Evolutionary conservation across 2,888 invertebrate genomes (phyloP).

Genomic region (Hartigia nigra): DNA sequence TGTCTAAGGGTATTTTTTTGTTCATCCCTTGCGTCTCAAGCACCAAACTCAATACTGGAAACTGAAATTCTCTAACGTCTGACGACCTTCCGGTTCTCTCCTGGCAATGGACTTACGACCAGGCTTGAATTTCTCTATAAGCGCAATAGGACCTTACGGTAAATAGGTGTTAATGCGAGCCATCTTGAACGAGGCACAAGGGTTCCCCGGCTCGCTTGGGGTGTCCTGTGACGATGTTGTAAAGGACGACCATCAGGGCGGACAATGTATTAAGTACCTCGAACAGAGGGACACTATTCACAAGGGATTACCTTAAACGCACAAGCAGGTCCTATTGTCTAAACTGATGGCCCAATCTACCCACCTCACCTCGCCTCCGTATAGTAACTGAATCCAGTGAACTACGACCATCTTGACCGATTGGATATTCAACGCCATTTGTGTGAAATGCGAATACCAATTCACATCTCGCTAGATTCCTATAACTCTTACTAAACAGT

Average conservation of each 20-base stretch:
- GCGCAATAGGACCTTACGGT: slow-evolving; percentile 25
- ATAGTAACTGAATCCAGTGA: slow-evolving; percentile 3
- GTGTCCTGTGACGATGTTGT: slow-evolving; percentile 52
- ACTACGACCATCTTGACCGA: slow-evolving; percentile 44
- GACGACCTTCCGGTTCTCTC: neutral
- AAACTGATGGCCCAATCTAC: slow-evolving; percentile 60
- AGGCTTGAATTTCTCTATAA: neutral
- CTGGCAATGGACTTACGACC: neutral
- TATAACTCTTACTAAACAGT: neutral
- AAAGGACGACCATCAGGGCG: slow-evolving; percentile 56
- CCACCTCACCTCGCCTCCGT: slow-evolving; percentile 16
- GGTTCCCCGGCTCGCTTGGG: slow-evolving; percentile 7
- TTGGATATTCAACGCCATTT: slow-evolving; percentile 29
- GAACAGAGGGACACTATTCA: slow-evolving; percentile 59
- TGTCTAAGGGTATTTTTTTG: neutral
- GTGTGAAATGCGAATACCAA: neutral
- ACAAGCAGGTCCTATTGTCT: slow-evolving; percentile 61
- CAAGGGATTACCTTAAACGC: slow-evolving; percentile 63
- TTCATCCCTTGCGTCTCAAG: neutral
- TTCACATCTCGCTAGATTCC: neutral
- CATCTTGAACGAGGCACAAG: slow-evolving; percentile 41
- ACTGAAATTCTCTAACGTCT: neutral
- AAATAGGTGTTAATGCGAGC: slow-evolving; percentile 63
- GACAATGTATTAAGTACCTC: slow-evolving; percentile 61
- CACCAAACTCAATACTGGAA: neutral